phyloP scores from a whole-genome alignment of 1,140 invertebrate genomes.

The Globodera rostochiensis region DNA sequence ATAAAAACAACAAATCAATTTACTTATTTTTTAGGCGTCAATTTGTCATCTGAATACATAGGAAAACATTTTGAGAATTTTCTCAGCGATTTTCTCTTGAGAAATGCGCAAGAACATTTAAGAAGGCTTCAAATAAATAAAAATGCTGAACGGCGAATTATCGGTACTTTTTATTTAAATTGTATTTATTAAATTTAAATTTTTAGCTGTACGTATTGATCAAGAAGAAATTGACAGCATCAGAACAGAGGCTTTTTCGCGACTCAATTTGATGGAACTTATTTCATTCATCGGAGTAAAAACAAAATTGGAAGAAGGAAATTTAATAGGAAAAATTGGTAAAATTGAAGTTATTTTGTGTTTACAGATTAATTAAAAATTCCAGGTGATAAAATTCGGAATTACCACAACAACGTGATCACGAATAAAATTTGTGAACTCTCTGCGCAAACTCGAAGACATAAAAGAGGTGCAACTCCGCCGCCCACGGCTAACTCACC shows the following conservation, averaged over 20 bases:
- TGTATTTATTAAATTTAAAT: not conserved
- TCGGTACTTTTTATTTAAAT: not conserved
- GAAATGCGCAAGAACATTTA: not conserved
- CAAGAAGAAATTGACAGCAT: not conserved
- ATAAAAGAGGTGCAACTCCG: not conserved
- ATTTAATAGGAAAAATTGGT: not conserved
- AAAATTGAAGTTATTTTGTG: not conserved
- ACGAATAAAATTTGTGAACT: not conserved
- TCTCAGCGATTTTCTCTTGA: not conserved
- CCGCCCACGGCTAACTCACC: no score
- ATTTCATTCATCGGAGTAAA: not conserved
- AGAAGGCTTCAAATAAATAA: not conserved
- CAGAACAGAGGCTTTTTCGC: not conserved
- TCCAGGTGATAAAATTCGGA: not conserved
- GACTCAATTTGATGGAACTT: not conserved
- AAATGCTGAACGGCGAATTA: not conserved
- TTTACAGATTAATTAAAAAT: not conserved
- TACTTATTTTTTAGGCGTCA: not conserved
- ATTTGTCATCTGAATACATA: not conserved
- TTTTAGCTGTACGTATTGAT: not conserved
- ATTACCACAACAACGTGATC: not conserved
- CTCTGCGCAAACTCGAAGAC: not conserved
- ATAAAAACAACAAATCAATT: no score
- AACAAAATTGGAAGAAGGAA: not conserved
- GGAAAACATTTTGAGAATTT: not conserved